Conservation (phyloP, 2,113 vertebrate genomes). For the Brachyhypopomus gauderio region DNA sequence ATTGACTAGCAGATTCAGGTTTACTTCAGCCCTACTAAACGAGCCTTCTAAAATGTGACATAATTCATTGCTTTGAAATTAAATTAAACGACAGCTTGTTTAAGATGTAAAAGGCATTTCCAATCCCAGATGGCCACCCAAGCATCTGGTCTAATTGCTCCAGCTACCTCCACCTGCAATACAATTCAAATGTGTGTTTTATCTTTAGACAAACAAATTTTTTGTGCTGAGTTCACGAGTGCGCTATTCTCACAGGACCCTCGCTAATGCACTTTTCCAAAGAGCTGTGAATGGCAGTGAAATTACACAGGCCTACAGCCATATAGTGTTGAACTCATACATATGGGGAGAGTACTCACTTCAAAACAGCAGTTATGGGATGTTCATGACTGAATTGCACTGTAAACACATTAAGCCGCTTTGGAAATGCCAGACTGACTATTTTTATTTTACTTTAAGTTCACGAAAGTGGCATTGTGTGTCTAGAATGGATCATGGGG, state of each 20-base stretch:
- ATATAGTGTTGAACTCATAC: not conserved
- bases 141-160: constrained; percentile 18
- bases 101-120: constrained; percentile 19
- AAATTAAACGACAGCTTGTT: constrained; percentile 19
- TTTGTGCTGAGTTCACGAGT: constrained; percentile 26
- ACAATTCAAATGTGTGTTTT: constrained; percentile 12
- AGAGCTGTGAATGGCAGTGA: constrained; percentile 19
- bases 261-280: constrained; percentile 35
- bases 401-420: not conserved
- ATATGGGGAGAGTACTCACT: no score
- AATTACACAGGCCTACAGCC: constrained; percentile 28
- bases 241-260: constrained; percentile 8
- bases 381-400: not conserved
- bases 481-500: not conserved
- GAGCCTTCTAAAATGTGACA: no score
- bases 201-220: constrained; percentile 38
- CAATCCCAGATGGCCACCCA: constrained; percentile 8
- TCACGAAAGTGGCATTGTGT: not conserved
- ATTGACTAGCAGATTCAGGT: not conserved
- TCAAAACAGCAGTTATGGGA: no score
- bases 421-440: not conserved
- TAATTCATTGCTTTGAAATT: constrained; percentile 1
- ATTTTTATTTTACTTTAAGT: not conserved
- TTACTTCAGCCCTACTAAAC: no score
- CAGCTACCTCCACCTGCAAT: constrained; percentile 20